A percentile compares a stretch with the other conserved stretches of the same genome.
Conservation (phyloP, 2,797 vertebrate genomes). For the Fratercula arctica region DNA sequence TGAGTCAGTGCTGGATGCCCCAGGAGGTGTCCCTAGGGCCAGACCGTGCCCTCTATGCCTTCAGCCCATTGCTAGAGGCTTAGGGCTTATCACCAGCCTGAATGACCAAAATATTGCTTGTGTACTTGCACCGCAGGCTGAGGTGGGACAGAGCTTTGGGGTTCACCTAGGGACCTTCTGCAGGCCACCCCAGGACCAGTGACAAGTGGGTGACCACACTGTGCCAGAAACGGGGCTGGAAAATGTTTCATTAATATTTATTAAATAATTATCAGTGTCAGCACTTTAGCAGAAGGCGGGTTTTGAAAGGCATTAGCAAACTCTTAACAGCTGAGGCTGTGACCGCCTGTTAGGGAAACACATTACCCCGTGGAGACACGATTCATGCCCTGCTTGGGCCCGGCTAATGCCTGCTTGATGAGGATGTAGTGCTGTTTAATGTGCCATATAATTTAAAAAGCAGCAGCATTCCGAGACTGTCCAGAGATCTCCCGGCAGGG, state of each 20-base stretch:
- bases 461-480: background rate
- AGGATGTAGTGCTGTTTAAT: background rate
- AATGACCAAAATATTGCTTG: background rate
- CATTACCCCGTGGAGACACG: fast-evolving
- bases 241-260: slow-evolving; percentile 43
- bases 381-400: background rate
- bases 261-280: background rate
- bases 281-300: background rate
- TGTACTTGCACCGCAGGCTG: background rate
- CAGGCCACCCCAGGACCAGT: background rate
- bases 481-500: background rate
- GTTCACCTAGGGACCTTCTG: background rate
- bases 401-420: background rate
- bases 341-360: background rate
- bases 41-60: background rate
- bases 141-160: background rate
- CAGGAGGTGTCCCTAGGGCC: background rate
- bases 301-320: background rate
- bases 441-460: background rate
- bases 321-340: slow-evolving; percentile 14
- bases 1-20: background rate
- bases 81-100: background rate
- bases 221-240: background rate
- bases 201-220: background rate
- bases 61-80: background rate